Percentiles rank a stretch among this genome's conserved stretches.
Evolutionary conservation across 2,888 invertebrate species (phyloP).

Genomic region (Campopleginae sp.): DNA sequence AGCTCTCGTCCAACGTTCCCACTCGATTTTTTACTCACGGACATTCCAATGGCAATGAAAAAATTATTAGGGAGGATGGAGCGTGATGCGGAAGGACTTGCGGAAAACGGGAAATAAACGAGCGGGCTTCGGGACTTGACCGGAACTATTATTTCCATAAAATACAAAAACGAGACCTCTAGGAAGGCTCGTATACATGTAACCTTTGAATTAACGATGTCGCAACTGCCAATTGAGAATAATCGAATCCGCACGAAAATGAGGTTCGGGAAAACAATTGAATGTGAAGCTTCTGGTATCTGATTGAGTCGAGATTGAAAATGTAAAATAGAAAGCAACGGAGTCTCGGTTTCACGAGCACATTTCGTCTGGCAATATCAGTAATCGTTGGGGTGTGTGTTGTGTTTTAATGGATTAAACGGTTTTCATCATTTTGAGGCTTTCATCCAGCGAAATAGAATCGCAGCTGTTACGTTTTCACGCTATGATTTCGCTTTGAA

Average conservation of each 20-base stretch:
- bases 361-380: conserved; percentile 52
- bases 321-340: conserved; percentile 56
- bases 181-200: neutral
- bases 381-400: conserved; percentile 14
- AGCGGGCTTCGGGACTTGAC: neutral
- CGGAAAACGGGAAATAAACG: neutral
- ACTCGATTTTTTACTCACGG: conserved; percentile 13
- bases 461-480: conserved; percentile 63
- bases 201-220: neutral
- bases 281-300: neutral
- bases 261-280: neutral
- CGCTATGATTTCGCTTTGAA: conserved; percentile 50
- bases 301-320: conserved; percentile 55
- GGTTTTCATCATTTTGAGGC: conserved; percentile 56
- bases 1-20: conserved; percentile 18
- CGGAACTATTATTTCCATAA: neutral
- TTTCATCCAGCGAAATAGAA: conserved; percentile 46
- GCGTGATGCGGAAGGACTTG: neutral
- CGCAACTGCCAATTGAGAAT: neutral
- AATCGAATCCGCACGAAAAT: neutral
- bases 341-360: conserved; percentile 46
- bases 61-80: neutral
- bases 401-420: conserved; percentile 64
- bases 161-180: neutral
- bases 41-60: neutral